Percentiles rank a stretch among this genome's conserved stretches.
Conservation (phyloP, 2,797 vertebrate genomes). For the Enteromius trimaculatus region DNA sequence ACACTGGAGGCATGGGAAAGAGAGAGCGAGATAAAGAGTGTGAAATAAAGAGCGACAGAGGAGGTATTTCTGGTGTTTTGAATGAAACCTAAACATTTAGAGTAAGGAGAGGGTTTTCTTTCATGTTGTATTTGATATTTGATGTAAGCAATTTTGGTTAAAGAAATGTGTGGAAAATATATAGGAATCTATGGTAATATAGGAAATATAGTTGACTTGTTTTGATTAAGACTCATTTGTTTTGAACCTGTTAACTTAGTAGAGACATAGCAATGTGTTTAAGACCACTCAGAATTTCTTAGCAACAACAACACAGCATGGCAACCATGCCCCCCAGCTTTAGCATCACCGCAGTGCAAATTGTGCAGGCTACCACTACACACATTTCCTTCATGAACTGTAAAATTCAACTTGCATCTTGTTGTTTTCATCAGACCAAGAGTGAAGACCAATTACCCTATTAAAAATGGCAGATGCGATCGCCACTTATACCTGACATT, state of each 20-base stretch:
- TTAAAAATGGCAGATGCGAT: constrained; percentile 21
- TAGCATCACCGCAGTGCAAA: background rate
- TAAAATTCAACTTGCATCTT: background rate
- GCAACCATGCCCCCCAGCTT: background rate
- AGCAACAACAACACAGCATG: background rate
- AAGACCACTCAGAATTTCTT: background rate
- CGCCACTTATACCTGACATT: constrained; percentile 46
- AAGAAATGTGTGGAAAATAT: background rate
- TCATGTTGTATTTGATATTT: background rate
- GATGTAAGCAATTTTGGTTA: background rate
- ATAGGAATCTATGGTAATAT: too few species aligned
- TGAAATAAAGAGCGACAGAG: background rate
- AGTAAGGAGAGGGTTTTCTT: background rate
- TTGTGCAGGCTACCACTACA: background rate
- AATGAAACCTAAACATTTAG: background rate
- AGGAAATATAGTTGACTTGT: background rate
- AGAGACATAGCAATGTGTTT: background rate
- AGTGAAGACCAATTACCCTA: constrained; percentile 44
- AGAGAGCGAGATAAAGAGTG: background rate
- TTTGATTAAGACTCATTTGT: background rate
- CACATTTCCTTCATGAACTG: background rate
- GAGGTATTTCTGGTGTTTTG: background rate
- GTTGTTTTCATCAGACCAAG: constrained; percentile 14
- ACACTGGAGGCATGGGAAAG: background rate
- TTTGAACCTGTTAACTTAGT: background rate